phyloP scores from a whole-genome alignment of 2,888 invertebrate genomes.

The Pristionchus maxplancki region DNA sequence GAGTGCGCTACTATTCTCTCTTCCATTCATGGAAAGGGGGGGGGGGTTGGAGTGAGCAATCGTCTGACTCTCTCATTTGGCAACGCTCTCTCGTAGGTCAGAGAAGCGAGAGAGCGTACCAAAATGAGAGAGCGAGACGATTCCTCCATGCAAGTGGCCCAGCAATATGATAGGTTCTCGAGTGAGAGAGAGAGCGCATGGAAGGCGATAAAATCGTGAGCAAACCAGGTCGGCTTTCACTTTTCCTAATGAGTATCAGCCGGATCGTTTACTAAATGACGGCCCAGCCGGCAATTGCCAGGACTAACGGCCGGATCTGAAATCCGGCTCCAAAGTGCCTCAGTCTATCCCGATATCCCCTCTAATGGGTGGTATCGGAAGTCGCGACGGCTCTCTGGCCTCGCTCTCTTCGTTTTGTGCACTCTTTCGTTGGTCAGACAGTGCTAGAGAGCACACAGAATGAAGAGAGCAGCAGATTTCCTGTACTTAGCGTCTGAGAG shows the following conservation, averaged over 20 bases:
- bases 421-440: background rate
- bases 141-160: too few species aligned
- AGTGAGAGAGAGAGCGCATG: background rate
- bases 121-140: too few species aligned
- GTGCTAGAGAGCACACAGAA: background rate
- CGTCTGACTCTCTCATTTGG: too few species aligned
- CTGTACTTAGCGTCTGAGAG: background rate
- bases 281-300: too few species aligned
- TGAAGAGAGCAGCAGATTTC: background rate
- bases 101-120: too few species aligned
- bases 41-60: too few species aligned
- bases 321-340: background rate
- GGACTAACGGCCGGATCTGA: background rate
- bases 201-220: background rate
- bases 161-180: background rate
- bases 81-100: too few species aligned
- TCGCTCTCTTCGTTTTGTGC: background rate
- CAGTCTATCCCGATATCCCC: background rate
- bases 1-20: too few species aligned
- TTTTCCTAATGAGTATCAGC: background rate
- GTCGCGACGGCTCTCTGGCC: background rate
- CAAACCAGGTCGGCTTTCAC: conserved; percentile 29
- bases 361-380: conserved; percentile 43
- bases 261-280: conserved; percentile 4
- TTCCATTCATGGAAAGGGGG: too few species aligned